A percentile compares a stretch with the other conserved stretches of the same genome.
Evolutionary conservation across 2,113 vertebrate genomes (phyloP).

Genomic region (Scomber scombrus): DNA sequence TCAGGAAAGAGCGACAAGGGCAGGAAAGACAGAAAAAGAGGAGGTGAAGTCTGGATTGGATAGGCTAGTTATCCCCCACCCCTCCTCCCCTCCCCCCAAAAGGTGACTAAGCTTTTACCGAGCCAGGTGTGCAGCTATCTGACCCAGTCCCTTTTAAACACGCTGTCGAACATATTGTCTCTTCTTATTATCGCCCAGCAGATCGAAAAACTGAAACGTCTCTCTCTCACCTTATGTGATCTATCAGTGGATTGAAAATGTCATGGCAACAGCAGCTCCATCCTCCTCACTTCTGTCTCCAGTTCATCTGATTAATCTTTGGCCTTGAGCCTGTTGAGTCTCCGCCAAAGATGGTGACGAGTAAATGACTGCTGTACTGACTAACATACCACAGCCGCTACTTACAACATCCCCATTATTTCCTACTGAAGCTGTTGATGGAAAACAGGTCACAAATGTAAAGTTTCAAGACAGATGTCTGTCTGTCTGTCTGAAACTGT

Average conservation of each 20-base stretch:
- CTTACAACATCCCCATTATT: neutral
- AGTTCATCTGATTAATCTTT: conserved; percentile 61
- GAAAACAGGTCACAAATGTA: too few relatives aligned
- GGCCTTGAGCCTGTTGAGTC: conserved; percentile 64
- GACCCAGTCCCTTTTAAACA: neutral
- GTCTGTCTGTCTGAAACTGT: too few relatives aligned
- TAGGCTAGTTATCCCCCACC: neutral
- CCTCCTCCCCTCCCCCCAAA: neutral
- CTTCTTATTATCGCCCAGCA: neutral
- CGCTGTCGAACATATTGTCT: neutral
- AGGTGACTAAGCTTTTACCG: neutral
- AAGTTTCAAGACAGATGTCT: too few relatives aligned
- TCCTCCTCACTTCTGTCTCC: conserved; percentile 56
- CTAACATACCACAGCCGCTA: conserved; percentile 17
- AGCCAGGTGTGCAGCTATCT: neutral
- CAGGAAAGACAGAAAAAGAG: conserved; percentile 24
- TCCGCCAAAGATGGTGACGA: conserved; percentile 52
- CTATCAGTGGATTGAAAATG: conserved; percentile 48
- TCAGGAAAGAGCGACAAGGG: conserved; percentile 33
- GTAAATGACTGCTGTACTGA: conserved; percentile 42
- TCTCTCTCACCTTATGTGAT: conserved; percentile 14
- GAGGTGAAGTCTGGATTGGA: neutral
- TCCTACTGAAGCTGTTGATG: neutral
- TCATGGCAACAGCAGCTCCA: conserved; percentile 67
- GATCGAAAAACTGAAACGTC: too few relatives aligned